Evolutionary conservation across 2,797 vertebrate species (phyloP).

Genomic region (Myotis pilosus): DNA sequence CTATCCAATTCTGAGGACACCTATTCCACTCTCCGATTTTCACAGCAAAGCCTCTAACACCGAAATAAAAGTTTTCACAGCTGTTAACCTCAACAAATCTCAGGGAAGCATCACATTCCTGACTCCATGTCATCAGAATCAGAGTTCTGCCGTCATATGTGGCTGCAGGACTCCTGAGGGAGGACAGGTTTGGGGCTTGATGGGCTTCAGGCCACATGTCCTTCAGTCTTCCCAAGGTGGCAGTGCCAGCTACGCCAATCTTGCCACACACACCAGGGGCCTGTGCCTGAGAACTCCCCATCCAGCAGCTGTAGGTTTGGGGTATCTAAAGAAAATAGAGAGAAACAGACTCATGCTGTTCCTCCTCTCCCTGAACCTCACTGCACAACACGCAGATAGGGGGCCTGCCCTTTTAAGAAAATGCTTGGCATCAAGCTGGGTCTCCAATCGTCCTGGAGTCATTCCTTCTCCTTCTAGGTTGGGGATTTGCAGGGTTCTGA

Average conservation of each 20-base stretch:
- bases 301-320: neutral
- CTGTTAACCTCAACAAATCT: neutral
- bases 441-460: conserved; percentile 37
- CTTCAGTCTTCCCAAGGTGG: neutral
- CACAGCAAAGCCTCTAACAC: conserved; percentile 55
- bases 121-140: neutral
- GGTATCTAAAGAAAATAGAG: neutral
- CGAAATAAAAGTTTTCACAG: conserved; percentile 31
- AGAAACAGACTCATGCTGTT: neutral
- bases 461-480: conserved; percentile 22
- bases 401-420: conserved; percentile 30
- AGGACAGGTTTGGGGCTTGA: neutral
- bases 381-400: neutral
- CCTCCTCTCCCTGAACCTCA: neutral
- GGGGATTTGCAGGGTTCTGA: conserved; percentile 40
- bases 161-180: neutral
- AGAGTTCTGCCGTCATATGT: neutral
- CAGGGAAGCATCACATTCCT: conserved; percentile 16
- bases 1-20: conserved; percentile 10
- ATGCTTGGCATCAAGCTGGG: neutral
- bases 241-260: neutral
- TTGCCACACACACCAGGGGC: neutral
- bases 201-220: neutral
- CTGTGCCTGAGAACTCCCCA: neutral
- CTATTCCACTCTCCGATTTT: conserved; percentile 34